These are phyloP conservation scores for Psittacula cyanocephala DNA, from an alignment of 2,113 vertebrate species.

Conservation along the genomic window DNA sequence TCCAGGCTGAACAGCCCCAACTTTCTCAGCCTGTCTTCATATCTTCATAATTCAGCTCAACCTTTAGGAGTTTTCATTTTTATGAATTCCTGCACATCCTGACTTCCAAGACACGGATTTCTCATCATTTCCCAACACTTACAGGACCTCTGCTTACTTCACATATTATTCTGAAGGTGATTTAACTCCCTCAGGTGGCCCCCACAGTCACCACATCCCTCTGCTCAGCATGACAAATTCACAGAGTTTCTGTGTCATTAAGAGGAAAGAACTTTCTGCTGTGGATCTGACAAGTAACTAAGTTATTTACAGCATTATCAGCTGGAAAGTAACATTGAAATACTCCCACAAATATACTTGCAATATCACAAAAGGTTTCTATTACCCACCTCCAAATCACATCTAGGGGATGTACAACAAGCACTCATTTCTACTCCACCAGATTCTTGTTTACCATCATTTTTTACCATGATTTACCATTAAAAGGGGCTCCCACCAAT, in stretches of 20 bases:
- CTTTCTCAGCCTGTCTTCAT: too few relatives aligned
- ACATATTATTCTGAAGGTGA: not conserved
- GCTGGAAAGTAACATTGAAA: not conserved
- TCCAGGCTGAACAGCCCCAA: too few relatives aligned
- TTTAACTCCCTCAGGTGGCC: not conserved
- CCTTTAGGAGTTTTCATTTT: not conserved
- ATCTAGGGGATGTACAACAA: not conserved
- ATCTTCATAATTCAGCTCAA: not conserved
- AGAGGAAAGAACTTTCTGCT: not conserved
- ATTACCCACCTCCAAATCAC: not conserved
- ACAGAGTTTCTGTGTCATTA: not conserved
- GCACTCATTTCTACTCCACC: not conserved
- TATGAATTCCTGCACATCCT: not conserved
- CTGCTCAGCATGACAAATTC: not conserved
- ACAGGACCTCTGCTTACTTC: not conserved
- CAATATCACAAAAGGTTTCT: not conserved
- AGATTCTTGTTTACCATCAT: not conserved
- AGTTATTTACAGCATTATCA: not conserved
- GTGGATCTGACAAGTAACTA: not conserved
- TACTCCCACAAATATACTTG: not conserved
- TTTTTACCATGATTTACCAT: not conserved
- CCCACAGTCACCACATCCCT: rapidly evolving
- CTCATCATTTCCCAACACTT: not conserved
- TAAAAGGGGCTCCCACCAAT: not conserved
- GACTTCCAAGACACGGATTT: not conserved